Percentiles rank a stretch among this genome's conserved stretches.
phyloP scores from a whole-genome alignment of 2,113 vertebrate genomes.

The Lipophrys pholis region DNA sequence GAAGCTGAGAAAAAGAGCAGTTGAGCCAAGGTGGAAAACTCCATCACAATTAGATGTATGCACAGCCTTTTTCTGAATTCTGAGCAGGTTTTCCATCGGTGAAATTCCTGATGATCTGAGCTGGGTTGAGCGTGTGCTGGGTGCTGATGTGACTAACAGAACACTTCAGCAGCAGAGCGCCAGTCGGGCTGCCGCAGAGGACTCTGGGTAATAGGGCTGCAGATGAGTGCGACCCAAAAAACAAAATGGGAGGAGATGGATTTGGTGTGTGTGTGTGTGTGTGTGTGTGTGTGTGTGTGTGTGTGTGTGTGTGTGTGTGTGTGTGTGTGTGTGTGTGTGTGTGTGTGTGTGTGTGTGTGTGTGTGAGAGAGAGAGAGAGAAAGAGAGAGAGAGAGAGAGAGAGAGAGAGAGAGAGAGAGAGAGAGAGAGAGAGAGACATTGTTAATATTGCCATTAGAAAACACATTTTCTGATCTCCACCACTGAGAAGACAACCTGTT shows the following conservation, averaged over 20 bases:
- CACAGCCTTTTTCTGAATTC: conserved; percentile 78
- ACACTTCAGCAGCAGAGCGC: conserved; percentile 59
- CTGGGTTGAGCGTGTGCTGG: conserved; percentile 69
- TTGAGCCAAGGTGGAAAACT: conserved; percentile 57
- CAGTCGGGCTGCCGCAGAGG: conserved; percentile 64
- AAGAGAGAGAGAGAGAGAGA: too few relatives aligned
- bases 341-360: too few relatives aligned
- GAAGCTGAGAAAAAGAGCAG: conserved; percentile 44
- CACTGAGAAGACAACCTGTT: conserved; percentile 25
- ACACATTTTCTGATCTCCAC: conserved; percentile 28
- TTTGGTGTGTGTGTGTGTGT: conserved; percentile 26
- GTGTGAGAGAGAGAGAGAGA: too few relatives aligned
- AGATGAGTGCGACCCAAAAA: conserved; percentile 71
- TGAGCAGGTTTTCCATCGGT: conserved; percentile 77
- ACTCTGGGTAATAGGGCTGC: conserved; percentile 77
- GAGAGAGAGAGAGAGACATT: too few relatives aligned
- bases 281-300: conserved; percentile 24
- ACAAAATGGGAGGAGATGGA: conserved; percentile 51
- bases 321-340: background rate
- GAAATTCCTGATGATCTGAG: conserved; percentile 82
- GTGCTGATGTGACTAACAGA: conserved; percentile 78
- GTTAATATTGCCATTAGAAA: conserved; percentile 33
- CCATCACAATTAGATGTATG: conserved; percentile 73
- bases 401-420: too few relatives aligned
- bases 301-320: conserved; percentile 6